phyloP scores from a whole-genome alignment of 2,113 vertebrate genomes.

The Mormyrus lacerda region DNA sequence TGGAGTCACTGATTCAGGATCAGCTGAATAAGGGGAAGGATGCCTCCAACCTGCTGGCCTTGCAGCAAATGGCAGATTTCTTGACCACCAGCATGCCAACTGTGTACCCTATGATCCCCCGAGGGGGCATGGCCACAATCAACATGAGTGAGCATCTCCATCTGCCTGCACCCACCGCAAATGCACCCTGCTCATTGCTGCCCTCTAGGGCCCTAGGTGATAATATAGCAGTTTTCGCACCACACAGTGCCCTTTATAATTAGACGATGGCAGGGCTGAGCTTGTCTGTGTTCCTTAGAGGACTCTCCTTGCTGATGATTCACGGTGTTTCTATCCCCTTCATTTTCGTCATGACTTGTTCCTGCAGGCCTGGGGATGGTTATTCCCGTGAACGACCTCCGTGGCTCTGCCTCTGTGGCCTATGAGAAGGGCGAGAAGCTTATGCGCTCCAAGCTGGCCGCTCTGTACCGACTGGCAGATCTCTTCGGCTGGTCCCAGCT shows the following conservation, averaged over 20 bases:
- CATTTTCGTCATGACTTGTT: neutral
- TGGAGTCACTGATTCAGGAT: constrained; percentile 97
- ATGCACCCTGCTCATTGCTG: neutral
- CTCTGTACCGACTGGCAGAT: constrained; percentile 90
- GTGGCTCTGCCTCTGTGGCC: constrained; percentile 92
- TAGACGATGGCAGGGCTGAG: neutral
- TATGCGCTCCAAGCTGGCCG: constrained; percentile 86
- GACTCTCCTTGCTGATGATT: neutral
- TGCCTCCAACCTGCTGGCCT: constrained; percentile 83
- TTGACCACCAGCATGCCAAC: constrained; percentile 89
- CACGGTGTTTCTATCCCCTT: neutral
- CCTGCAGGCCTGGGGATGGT: constrained; percentile 93
- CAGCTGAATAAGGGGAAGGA: constrained; percentile 96
- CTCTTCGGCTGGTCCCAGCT: constrained; percentile 96
- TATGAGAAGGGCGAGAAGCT: constrained; percentile 96
- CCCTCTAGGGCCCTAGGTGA: neutral
- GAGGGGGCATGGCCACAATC: constrained; percentile 90
- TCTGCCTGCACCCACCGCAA: neutral
- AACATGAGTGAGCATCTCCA: constrained; percentile 85
- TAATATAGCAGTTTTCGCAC: neutral
- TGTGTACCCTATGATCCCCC: constrained; percentile 86
- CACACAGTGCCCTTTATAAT: neutral
- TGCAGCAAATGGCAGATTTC: constrained; percentile 97
- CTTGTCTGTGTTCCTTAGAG: neutral
- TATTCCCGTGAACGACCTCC: constrained; percentile 91